Base-by-base conservation (phyloP, 2,797 vertebrate genomes). In the Vultur gryphus region DNA sequence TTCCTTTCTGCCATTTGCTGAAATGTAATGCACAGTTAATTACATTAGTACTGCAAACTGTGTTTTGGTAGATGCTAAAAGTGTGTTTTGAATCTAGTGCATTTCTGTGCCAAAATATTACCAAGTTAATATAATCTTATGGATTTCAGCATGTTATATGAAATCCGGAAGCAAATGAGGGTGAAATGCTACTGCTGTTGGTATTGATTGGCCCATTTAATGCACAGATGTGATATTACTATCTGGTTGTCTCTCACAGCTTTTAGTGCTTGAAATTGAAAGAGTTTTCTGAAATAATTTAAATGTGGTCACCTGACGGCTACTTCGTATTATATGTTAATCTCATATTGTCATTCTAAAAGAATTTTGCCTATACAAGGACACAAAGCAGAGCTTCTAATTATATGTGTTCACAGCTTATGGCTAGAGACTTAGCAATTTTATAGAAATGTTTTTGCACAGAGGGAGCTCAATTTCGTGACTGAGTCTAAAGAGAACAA, bases 331-430 rank as follows among this genome's bases (percentile, higher is more conserved):
- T 77, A 16, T 80, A 26, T 71, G 57, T 62, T 96, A 52, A 62
- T 85, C 75, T 90, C 52, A 28, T 37, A 67, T n/a, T 86, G 72
- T 89, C n/a, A 43, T 92, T 93, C 84, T 90, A n/a, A 73, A 95
- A 90, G 66, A 92, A 87, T 92, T 94, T 87, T 84, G 78, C 29
- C 35, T 85, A 23, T 85, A 54, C 29, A 84, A 94, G 92, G 67
- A 85, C n/a, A 91, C 61, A 92, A 80, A 96, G 59, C 75, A 78
- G 81, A 89, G 52, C 59, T 94, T 54, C 67, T 96, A 94, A 97
- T 97, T 93, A 94, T 61, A 92, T 52, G 43, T 86, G 67, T 94
- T 96, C 75, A 52, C 64, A 90, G 84, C 81, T 93, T 90, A 80
- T 77, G 71, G 71, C 71, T 85, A 39, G 71, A 89, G 84, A 80